These are phyloP conservation scores for Trematomus loennbergii DNA, from an alignment of 2,113 vertebrate genomes.

Conservation along the genomic window DNA sequence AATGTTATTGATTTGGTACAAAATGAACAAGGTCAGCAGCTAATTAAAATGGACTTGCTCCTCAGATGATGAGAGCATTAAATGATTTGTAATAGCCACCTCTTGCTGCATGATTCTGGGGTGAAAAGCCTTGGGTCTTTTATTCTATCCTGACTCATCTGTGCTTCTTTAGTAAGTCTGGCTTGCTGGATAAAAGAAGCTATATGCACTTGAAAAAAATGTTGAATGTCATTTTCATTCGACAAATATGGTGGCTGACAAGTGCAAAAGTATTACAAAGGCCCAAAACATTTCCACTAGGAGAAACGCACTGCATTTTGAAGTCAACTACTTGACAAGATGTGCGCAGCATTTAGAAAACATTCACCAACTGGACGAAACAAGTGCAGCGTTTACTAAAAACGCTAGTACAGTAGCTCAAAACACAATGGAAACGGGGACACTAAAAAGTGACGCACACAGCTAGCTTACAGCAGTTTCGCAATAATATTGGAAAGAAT, in stretches of 20 bases:
- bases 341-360: too few species aligned
- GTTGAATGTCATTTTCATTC: neutral
- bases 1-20: conserved; percentile 69
- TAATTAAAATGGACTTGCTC: conserved; percentile 64
- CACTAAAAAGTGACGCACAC: too few species aligned
- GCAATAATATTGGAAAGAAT: too few species aligned
- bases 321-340: too few species aligned
- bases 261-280: too few species aligned
- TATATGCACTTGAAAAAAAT: neutral
- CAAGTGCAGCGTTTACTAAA: too few species aligned
- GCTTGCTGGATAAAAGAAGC: neutral
- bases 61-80: conserved; percentile 48
- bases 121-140: neutral
- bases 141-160: neutral
- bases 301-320: too few species aligned
- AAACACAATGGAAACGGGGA: too few species aligned
- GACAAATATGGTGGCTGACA: neutral
- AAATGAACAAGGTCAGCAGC: conserved; percentile 64
- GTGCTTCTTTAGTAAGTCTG: neutral
- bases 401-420: too few species aligned
- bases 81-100: conserved; percentile 45
- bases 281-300: too few species aligned
- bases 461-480: too few species aligned
- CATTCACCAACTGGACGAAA: too few species aligned
- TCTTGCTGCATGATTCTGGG: conserved; percentile 5